A percentile compares a stretch with the other conserved stretches of the same genome.
phyloP scores from a whole-genome alignment of 2,797 vertebrate species.

The Neosalanx taihuensis region DNA sequence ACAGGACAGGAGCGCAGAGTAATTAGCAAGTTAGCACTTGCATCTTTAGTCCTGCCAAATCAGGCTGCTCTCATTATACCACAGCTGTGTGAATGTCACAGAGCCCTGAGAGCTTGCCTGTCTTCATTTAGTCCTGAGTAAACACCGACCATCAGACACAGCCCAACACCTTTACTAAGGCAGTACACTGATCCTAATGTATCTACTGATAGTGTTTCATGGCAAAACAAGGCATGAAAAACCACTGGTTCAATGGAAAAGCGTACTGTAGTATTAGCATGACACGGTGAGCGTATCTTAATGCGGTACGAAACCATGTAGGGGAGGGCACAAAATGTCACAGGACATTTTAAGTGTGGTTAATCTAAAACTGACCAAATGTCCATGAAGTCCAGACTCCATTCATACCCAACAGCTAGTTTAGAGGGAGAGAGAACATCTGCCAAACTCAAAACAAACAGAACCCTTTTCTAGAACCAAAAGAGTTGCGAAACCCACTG shows the following conservation, averaged over 20 bases:
- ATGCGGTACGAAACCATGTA: no score
- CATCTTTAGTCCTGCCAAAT: constrained; percentile 59
- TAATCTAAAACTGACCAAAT: not conserved
- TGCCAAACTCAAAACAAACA: no score
- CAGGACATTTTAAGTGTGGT: not conserved
- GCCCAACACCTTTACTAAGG: not conserved
- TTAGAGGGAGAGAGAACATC: not conserved
- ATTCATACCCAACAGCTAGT: not conserved
- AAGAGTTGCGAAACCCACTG: not conserved
- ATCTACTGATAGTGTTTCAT: not conserved
- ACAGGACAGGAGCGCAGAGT: constrained; percentile 30
- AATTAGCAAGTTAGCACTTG: constrained; percentile 66
- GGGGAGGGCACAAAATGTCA: no score
- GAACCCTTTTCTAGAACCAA: not conserved
- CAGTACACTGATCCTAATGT: constrained; percentile 18
- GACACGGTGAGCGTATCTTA: no score
- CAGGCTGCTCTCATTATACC: constrained; percentile 63
- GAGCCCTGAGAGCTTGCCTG: constrained; percentile 52
- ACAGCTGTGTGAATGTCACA: constrained; percentile 62
- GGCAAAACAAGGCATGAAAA: no score
- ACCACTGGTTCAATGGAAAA: no score
- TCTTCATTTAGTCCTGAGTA: constrained; percentile 30
- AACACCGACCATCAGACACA: constrained; percentile 11
- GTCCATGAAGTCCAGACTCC: not conserved
- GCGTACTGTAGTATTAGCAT: no score